Evolutionary conservation across 2,113 vertebrate genomes (phyloP), one percentile per base, ranked within the genome.

Genomic region (Pampusana beccarii): DNA sequence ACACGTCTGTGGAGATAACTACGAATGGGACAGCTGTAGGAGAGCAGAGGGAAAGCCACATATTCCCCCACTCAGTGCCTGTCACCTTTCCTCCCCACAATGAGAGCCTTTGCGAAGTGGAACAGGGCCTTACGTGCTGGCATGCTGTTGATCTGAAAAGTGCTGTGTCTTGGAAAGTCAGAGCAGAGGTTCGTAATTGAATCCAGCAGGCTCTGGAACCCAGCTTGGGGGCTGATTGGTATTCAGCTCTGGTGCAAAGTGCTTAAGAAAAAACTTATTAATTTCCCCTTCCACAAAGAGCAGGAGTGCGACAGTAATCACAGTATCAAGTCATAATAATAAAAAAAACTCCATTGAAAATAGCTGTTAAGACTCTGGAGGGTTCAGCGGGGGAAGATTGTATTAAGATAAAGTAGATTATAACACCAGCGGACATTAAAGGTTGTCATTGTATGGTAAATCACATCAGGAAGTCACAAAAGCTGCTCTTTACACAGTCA

Each of bases 391-490:
- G 93, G 94, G 93, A 97, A 97, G 97, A 98, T 96, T 97, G 96
- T 93, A 97, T 98, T 98, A 98, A 98, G 97, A 98, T 98, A 97
- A 97, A 98, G 95, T 94, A 96, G 97, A 98, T 97, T 97, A 97
- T 97, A 96, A 92, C 81, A 74, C 74, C 0, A 13, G 70, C 14
- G 25, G 95, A 92, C 97, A 74, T 95, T 96, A 98, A 97, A 97
- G 79, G 91, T 96, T 97, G 97, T 97, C 96, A 84, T 91, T 96
- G 97, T 94, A 90, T 94, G 86, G 82, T 86, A 95, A 98, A 95
- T 97, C 93, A 62, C 95, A 86, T 91, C 54, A 31, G 97, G 88
- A 97, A 97, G 93, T 91, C 93, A 95, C 95, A 74, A 60, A 92
- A 94, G 88, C 89, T 69, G 90, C 66, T 96, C 77, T 83, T 85